Evolutionary conservation across 2,888 invertebrate genomes (phyloP).

Genomic region (Euzophera pinguis): DNA sequence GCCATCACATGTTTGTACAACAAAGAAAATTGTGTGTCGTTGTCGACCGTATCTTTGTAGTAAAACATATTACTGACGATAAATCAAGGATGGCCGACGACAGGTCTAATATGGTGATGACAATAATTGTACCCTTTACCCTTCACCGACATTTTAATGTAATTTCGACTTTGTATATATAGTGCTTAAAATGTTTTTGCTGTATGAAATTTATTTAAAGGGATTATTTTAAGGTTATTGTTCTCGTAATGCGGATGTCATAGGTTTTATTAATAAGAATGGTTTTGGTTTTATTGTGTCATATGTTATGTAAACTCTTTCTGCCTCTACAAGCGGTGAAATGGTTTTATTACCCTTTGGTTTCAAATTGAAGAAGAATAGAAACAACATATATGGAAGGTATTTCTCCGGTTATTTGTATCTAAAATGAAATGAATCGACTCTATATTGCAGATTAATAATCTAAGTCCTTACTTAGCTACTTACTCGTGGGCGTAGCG

Average conservation of each 20-base stretch:
- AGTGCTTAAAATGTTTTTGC: not conserved
- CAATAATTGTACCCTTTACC: slow-evolving; percentile 52
- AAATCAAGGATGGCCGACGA: slow-evolving; percentile 67
- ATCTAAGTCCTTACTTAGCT: no score
- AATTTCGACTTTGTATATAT: slow-evolving; percentile 21
- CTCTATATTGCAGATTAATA: no score
- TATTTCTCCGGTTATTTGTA: no score
- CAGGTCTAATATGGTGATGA: slow-evolving; percentile 62
- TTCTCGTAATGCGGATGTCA: slow-evolving; percentile 45
- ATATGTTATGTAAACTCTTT: not conserved
- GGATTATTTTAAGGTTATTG: slow-evolving; percentile 38
- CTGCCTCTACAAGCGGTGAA: no score
- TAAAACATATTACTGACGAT: slow-evolving; percentile 54
- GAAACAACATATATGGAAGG: no score
- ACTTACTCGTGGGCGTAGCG: no score
- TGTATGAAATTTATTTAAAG: slow-evolving; percentile 3
- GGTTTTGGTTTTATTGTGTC: slow-evolving; percentile 3
- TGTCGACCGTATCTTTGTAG: slow-evolving; percentile 26
- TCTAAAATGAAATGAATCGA: no score
- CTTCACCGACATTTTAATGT: slow-evolving; percentile 18
- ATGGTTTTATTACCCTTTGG: no score
- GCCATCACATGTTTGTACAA: slow-evolving; percentile 42
- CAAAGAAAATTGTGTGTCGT: slow-evolving; percentile 31
- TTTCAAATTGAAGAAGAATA: no score
- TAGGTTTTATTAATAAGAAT: slow-evolving; percentile 23